phyloP scores from a whole-genome alignment of 2,888 invertebrate species.

The Oligia strigilis region DNA sequence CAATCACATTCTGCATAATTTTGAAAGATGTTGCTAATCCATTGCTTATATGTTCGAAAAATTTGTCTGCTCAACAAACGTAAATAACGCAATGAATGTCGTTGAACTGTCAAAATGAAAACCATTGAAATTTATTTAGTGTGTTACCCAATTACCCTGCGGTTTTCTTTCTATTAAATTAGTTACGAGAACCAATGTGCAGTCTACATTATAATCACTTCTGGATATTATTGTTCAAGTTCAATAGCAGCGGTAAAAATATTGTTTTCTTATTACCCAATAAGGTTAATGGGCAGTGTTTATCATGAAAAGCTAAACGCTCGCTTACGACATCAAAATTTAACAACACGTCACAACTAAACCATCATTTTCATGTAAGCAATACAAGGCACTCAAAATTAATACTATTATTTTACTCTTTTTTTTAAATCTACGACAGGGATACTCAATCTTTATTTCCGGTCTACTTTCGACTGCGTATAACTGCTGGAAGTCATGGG shows the following conservation, averaged over 20 bases:
- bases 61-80: too few species aligned
- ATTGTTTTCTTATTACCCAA: constrained; percentile 31
- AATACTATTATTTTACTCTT: constrained; percentile 51
- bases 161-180: neutral
- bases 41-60: too few species aligned
- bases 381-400: constrained; percentile 71
- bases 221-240: constrained; percentile 1
- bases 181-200: neutral
- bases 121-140: too few species aligned
- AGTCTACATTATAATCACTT: constrained; percentile 16
- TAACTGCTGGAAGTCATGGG: neutral
- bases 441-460: constrained; percentile 35
- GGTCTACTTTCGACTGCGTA: neutral
- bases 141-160: too few species aligned
- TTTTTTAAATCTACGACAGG: constrained; percentile 34
- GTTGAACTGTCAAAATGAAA: too few species aligned
- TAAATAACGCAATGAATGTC: too few species aligned
- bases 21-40: too few species aligned
- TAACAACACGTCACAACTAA: constrained; percentile 32
- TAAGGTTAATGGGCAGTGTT: constrained; percentile 62
- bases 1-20: too few species aligned
- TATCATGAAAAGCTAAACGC: constrained; percentile 29
- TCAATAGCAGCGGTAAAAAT: constrained; percentile 8
- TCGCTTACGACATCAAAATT: constrained; percentile 12
- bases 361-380: constrained; percentile 43